phyloP scores from a whole-genome alignment of 2,888 invertebrate species.

The Ochropleura plecta region DNA sequence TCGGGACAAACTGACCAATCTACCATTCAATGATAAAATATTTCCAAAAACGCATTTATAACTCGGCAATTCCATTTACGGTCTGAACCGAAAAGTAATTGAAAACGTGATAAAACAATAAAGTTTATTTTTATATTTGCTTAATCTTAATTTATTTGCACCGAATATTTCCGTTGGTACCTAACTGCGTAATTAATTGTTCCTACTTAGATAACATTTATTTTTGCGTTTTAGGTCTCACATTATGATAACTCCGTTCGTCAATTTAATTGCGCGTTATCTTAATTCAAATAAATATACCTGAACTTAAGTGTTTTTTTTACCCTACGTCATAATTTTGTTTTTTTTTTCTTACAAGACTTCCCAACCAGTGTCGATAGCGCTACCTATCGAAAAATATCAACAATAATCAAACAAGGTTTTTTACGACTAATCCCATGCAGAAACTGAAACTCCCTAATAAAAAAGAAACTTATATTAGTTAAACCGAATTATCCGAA shows the following conservation, averaged over 20 bases:
- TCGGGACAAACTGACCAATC: neutral
- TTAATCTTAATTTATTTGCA: constrained; percentile 18
- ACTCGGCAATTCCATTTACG: neutral
- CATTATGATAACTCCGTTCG: neutral
- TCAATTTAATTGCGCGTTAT: neutral
- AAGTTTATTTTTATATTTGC: neutral
- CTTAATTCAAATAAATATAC: neutral
- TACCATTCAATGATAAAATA: neutral
- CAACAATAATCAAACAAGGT: constrained; percentile 36
- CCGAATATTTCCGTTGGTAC: neutral
- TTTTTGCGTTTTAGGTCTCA: neutral
- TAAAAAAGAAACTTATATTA: neutral
- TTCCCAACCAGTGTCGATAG: neutral
- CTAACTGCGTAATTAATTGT: neutral
- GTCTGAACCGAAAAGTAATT: neutral
- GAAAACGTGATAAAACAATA: neutral
- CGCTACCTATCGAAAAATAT: constrained; percentile 12
- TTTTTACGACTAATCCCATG: neutral
- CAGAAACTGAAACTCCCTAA: constrained; percentile 27
- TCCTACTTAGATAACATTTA: neutral
- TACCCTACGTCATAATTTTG: neutral
- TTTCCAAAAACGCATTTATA: neutral
- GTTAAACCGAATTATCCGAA: neutral
- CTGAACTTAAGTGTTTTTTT: neutral
- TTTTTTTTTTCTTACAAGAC: too few species aligned